phyloP scores from a whole-genome alignment of 2,113 vertebrate genomes.

The Grallaria varia region DNA sequence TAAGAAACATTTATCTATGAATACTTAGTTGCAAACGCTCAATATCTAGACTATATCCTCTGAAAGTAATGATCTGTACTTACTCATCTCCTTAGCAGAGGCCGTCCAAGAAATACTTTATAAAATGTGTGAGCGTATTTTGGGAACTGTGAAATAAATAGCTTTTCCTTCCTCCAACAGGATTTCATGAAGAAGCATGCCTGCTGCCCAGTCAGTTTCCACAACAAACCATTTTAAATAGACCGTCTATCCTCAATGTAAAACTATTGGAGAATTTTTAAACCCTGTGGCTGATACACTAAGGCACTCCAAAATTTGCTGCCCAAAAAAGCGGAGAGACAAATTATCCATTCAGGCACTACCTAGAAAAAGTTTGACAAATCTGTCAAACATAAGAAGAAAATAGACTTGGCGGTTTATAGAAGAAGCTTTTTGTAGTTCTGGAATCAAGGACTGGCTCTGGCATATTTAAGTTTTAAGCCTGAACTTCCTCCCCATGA shows the following conservation, averaged over 20 bases:
- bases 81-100: neutral
- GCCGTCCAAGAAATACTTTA: neutral
- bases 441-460: neutral
- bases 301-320: neutral
- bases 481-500: neutral
- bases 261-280: neutral
- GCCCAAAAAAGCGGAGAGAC: neutral
- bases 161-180: neutral
- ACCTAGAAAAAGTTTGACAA: neutral
- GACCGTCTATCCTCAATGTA: neutral
- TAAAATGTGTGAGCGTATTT: neutral
- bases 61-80: neutral
- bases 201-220: neutral
- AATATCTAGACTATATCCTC: neutral
- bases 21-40: neutral
- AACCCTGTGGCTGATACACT: neutral
- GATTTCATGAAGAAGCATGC: neutral
- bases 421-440: neutral
- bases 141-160: neutral
- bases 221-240: neutral
- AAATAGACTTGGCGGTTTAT: neutral
- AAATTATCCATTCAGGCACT: neutral
- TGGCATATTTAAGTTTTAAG: neutral
- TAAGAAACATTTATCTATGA: neutral
- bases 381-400: neutral